Percentiles rank a stretch among this genome's conserved stretches.
Conservation (phyloP, 1,140 invertebrate species). For the Tetramorium simillimum region DNA sequence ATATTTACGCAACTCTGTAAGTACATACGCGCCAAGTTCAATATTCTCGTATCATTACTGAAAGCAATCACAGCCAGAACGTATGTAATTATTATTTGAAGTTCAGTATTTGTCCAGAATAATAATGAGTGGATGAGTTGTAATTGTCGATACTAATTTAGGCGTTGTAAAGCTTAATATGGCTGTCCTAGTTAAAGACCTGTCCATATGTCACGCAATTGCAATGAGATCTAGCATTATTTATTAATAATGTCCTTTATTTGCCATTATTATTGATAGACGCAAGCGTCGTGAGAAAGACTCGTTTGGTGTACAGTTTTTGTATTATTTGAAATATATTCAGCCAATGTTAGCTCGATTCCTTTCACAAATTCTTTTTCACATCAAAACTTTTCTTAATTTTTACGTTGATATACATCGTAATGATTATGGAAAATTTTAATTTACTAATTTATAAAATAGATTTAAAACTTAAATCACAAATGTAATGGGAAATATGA, state of each 20-base stretch:
- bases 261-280: conserved; percentile 7
- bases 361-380: neutral
- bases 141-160: neutral
- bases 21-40: neutral
- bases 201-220: neutral
- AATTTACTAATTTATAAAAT: neutral
- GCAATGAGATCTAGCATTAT: neutral
- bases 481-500: too few relatives aligned
- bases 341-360: neutral
- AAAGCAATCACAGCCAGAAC: neutral
- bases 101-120: neutral
- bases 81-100: conserved; percentile 9
- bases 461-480: neutral
- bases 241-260: conserved; percentile 10
- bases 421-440: neutral
- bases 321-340: neutral
- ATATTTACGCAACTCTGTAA: neutral
- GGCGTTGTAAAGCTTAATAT: neutral
- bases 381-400: neutral
- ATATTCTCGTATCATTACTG: neutral
- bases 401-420: neutral
- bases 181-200: neutral
- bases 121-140: neutral
- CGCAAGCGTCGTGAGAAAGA: neutral
- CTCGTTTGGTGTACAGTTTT: neutral